Evolutionary conservation across 1,140 invertebrate genomes (phyloP), one percentile per base, ranked within the genome.

Genomic region (Tetraneura akinire): DNA sequence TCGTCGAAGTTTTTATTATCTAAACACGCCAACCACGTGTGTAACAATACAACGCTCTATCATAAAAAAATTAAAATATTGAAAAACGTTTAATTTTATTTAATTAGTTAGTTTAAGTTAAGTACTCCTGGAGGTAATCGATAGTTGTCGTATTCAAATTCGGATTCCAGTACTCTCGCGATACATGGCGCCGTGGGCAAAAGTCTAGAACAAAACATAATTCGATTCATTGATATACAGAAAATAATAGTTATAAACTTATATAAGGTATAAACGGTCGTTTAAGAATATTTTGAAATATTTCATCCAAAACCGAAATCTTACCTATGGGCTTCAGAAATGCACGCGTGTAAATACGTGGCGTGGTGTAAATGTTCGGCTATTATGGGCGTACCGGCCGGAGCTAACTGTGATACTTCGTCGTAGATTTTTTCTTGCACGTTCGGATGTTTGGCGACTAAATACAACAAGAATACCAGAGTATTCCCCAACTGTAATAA

Each of bases 101-200:
- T 6, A 13, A 57, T 14, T 13, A 37, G 26, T 9, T 9, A 71
- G 13, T 51, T 18, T 21, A 29, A 80, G 51, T 73, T n/a, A 86
- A 89, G 90, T 86, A 93, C 92, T 86, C 93, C 94, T 81, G 91
- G 88, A 45, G 92, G 90, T 16, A 98, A 84, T 45, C 88, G 86
- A 84, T 95, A 93, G 18, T 91, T 94, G 49, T 89, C 90, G 4
- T 97, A 86, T 53, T 90, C 89, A 84, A 94, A 88, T 29, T 95
- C 90, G 80, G 90, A 86, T 76, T 95, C 92, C 14, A 94, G 85
- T 42, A 97, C 90, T 82, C 96, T 87, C 0, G 92, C 92, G 49
- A 97, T 87, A 82, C 92, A 93, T 5, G 94, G 91, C 3, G 94
- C 92, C 18, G 94, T 95, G 1, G 96, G 95, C 57, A 92, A 87